phyloP scores from a whole-genome alignment of 1,140 invertebrate species.

The Pseudomyrmex concolor region DNA sequence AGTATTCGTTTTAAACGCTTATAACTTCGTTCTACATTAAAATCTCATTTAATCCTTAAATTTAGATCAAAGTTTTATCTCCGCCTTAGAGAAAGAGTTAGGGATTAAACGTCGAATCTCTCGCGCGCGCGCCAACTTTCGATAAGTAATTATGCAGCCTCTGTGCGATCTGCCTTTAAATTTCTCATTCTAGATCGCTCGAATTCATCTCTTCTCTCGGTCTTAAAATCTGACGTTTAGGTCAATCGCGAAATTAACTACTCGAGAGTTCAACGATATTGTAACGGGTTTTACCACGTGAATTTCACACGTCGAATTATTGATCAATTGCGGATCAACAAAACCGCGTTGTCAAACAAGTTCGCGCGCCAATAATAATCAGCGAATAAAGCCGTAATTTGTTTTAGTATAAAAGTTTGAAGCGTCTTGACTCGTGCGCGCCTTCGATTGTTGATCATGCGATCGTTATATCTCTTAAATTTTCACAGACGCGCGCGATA shows the following conservation, averaged over 20 bases:
- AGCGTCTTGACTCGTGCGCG: neutral
- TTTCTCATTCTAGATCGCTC: constrained; percentile 3
- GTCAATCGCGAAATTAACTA: neutral
- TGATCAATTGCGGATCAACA: neutral
- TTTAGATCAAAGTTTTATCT: constrained; percentile 26
- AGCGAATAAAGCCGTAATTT: neutral
- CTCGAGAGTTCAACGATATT: neutral
- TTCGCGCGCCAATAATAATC: neutral
- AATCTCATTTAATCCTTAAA: constrained; percentile 39
- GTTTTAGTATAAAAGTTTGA: neutral
- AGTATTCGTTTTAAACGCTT: neutral
- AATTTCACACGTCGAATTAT: neutral
- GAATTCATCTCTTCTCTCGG: neutral
- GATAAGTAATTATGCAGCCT: constrained; percentile 17
- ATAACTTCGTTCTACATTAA: constrained; percentile 43
- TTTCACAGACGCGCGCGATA: neutral
- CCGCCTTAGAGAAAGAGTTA: neutral
- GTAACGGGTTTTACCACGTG: neutral
- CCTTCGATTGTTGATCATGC: neutral
- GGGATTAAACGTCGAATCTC: constrained; percentile 26
- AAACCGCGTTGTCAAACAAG: neutral
- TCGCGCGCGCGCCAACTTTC: constrained; percentile 9
- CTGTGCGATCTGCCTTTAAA: neutral
- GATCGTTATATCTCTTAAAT: neutral
- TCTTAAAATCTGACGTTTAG: constrained; percentile 15